Evolutionary conservation across 64 coral and sea anemone species (phyloP), one percentile per base, ranked within the genome.

Genomic region (Cladopsammia gracilis): DNA sequence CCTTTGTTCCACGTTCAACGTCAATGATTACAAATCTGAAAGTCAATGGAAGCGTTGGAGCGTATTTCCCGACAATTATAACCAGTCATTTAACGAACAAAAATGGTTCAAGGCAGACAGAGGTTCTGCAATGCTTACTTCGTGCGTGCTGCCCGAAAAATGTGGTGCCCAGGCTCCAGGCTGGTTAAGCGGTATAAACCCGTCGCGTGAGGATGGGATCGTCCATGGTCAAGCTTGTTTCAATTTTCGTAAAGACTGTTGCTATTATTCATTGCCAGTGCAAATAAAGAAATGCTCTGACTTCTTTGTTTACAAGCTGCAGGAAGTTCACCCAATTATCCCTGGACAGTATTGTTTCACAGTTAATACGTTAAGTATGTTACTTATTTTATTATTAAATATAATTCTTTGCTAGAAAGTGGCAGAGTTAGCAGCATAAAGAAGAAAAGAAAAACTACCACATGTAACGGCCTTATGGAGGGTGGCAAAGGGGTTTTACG

Each of bases 121-220:
- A 74, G 71, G 71, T 18, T 13, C 71, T 16, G 71, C 71, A 18
- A 74, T 74, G 71, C 34, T 43, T 5, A 74, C 34, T 45, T 74
- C 71, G 3, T 74, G 71, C 45, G 45, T 49, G 5, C 18, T 6
- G 44, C 10, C 43, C 6, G 71, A 74, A 48, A 19, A 3, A 15
- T 74, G 71, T 74, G 71, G 71, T 48, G 14, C 45, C 43, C 71
- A 74, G 45, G 71, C 71, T 74, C 44, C 71, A 45, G 45, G 71
- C 12, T 74, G 45, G 71, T 74, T 74, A 26, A 74, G 45, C 18
- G 71, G 71, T 47, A 34, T 13, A 48, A 74, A 12, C 45, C 71
- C 71, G 13, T 49, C 71, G 4, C 3, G 71, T 5, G 71, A 74
- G 44, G 14, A 12, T 45, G 71, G 71, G 42, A 74, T 74, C 45